Evolutionary conservation across 2,797 vertebrate genomes (phyloP), one percentile per base, ranked within the genome.

Genomic region (Cetoscarus ocellatus): DNA sequence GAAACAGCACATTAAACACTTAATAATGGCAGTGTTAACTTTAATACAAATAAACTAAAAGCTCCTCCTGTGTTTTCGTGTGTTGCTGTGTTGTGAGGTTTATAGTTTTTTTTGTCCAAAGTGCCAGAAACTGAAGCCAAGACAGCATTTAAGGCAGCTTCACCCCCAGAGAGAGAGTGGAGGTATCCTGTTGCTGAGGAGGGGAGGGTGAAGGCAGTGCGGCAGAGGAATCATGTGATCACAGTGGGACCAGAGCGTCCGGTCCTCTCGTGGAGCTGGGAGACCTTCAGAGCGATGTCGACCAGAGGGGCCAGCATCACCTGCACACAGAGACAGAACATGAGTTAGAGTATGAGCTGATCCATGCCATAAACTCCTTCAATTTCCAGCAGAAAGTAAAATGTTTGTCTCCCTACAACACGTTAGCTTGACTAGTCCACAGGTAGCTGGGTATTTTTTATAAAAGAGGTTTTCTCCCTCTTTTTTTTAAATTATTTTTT

Each of bases 231-330:
- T 95, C 95, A 99, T 93, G 98, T 99, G 89, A 99, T 98, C 79
- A 99, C 97, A 0, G 97, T 99, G 5, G 98, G 98, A 7, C 91
- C 95, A 0, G 92, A 89, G 76, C 98, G 97, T 47, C 97, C 96
- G 0, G 97, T 99, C 67, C 85, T 91, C 76, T 99, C 97, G 0
- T 96, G 95, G 35, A 99, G 96, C 83, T 97, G 95, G 7, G 98
- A 99, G 38, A 98, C 92, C 86, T 96, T 98, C 85, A 99, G 92
- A 27, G 97, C 96, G 50, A 99, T 99, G 83, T 96, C 95, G 43
- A 99, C 94, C 68, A 99, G 96, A 14, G 98, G 98, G 8, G 96
- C 96, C 91, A 99, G 47, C 96, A 99, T 99, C 79, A 97, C 96
- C 98, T 99, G 92, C 53, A 58, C 52, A 55, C 12, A 19, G 67